phyloP scores from a whole-genome alignment of 1,140 invertebrate species.

The Drosophila tristis region DNA sequence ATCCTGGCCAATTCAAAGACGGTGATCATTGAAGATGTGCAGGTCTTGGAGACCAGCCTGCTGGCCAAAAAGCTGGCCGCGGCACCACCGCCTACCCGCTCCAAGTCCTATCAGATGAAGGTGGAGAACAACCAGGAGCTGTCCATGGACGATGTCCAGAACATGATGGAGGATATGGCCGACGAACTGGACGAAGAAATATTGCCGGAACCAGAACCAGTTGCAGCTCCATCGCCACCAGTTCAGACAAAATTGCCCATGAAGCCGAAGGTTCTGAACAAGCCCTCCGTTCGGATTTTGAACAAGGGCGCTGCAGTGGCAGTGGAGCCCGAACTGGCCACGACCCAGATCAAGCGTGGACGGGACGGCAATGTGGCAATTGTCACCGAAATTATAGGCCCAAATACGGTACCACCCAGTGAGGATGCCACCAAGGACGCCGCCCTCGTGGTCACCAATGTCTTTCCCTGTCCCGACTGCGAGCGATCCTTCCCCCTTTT shows the following conservation, averaged over 20 bases:
- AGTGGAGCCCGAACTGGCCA: slow-evolving; percentile 63
- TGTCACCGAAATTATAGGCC: slow-evolving; percentile 77
- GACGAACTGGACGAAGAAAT: slow-evolving; percentile 40
- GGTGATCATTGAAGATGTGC: slow-evolving; percentile 51
- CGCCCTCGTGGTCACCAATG: slow-evolving; percentile 81
- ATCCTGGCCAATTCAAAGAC: slow-evolving; percentile 49
- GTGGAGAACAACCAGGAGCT: slow-evolving; percentile 76
- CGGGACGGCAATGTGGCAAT: slow-evolving; percentile 75
- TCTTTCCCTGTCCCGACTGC: slow-evolving; percentile 88
- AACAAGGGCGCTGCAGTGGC: slow-evolving; percentile 64
- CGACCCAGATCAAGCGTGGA: slow-evolving; percentile 61
- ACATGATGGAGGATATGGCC: slow-evolving; percentile 58
- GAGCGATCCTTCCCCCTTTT: slow-evolving; percentile 89
- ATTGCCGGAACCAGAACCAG: neutral
- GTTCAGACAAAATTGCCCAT: neutral
- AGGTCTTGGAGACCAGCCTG: slow-evolving; percentile 43
- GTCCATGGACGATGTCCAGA: slow-evolving; percentile 77
- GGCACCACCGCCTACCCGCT: neutral
- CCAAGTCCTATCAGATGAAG: slow-evolving; percentile 64
- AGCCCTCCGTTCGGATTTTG: slow-evolving; percentile 71
- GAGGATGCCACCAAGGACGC: slow-evolving; percentile 69
- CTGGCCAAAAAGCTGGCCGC: slow-evolving; percentile 35
- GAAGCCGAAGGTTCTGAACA: slow-evolving; percentile 77
- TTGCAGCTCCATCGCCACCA: neutral
- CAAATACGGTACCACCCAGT: slow-evolving; percentile 11